These are phyloP conservation scores for Cheilosia grossa DNA, from an alignment of 2,888 invertebrate species.

Conservation along the genomic window DNA sequence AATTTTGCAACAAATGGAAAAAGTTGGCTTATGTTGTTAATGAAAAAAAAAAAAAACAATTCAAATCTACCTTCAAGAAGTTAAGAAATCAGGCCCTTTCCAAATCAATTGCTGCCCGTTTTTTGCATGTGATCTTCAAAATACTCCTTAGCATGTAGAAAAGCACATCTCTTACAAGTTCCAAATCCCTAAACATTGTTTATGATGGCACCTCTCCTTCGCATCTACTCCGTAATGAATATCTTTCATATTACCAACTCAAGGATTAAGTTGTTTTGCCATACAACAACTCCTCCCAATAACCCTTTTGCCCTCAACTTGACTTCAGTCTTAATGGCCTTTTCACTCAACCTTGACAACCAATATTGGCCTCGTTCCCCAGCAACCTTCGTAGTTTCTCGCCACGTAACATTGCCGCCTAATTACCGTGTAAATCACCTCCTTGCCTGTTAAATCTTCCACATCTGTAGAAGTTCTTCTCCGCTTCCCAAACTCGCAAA, in stretches of 20 bases:
- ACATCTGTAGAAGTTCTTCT: conserved; percentile 8
- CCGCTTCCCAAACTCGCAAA: conserved; percentile 17
- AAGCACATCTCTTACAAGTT: not conserved
- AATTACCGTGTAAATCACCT: conserved; percentile 61
- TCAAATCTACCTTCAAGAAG: no score
- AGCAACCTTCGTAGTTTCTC: conserved; percentile 39
- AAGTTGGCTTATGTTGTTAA: no score
- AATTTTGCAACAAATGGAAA: no score
- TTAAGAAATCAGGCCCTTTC: no score
- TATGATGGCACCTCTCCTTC: not conserved
- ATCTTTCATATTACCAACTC: not conserved
- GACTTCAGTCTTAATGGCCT: conserved; percentile 1
- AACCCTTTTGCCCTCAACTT: conserved; percentile 45
- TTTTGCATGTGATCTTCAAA: no score
- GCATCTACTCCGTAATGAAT: not conserved
- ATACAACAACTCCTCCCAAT: conserved; percentile 1
- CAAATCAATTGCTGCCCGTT: no score
- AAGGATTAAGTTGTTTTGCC: not conserved
- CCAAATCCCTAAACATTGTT: not conserved
- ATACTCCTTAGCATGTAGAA: no score
- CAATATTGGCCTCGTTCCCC: conserved; percentile 6
- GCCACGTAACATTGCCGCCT: conserved; percentile 44
- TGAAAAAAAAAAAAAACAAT: no score
- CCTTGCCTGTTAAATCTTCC: conserved; percentile 38
- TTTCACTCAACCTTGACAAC: conserved; percentile 59